Base-by-base conservation (phyloP, 2,888 invertebrate species). In the Penaeus monodon region DNA sequence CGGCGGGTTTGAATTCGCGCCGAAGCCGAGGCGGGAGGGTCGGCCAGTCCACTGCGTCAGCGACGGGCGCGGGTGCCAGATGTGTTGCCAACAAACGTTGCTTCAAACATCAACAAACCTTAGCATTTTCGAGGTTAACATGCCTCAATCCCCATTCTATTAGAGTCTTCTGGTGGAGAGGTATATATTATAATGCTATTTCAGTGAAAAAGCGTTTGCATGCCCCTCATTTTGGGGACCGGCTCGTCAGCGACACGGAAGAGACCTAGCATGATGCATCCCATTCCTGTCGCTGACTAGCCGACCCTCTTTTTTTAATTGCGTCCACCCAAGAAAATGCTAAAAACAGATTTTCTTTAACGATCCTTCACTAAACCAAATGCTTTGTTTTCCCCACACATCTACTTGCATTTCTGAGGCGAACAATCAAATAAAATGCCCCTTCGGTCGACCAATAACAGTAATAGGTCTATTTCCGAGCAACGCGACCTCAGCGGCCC, bases 271-370 rank as follows among this genome's bases (percentile, higher is more conserved):
- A 57, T 29, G 57, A 49, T 29, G 33, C 24, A n/a, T 27, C 57
- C 49, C 27, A 49, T 20, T 29, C 33, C 27, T 66, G 81, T 86
- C 86, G 86, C 86, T 86, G 86, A 86, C 68, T 76, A 86, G 86
- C 86, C 86, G 86, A 86, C 68, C 86, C 86, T 29, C 29, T 57
- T 86, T 76, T n/a, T 66, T 38, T 76, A 29, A 38, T 27, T 17
- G 33, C 68, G 81, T 38, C 44, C 17, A 24, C 22, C 63, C 27
- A 76, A 38, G 33, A 24, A 4, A 12, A n/a, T 76, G n/a, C 33
- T 64, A n/a, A 76, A 65, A 14, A 27, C 22, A 33, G 33, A 44
- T 33, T 74, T 84, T 76, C 24, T 17, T 24, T 20, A 10, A 49
- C 17, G 73, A 10, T 2, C 27, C 20, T 17, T 24, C 74, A 74